Percentiles rank a stretch among this genome's conserved stretches.
Evolutionary conservation across 1,140 invertebrate genomes (phyloP).

Genomic region (Saxidomus purpurata): DNA sequence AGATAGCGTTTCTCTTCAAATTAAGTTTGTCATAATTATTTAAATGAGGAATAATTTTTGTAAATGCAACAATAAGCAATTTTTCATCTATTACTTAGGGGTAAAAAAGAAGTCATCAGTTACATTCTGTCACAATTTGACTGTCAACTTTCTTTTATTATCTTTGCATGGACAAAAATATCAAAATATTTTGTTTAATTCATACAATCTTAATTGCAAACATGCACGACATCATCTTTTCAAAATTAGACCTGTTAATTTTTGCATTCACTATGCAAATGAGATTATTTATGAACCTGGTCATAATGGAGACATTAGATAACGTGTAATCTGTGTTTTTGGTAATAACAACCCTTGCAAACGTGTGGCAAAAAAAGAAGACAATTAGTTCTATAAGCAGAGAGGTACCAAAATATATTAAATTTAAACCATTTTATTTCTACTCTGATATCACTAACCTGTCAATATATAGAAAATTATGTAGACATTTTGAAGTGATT

Average conservation of each 20-base stretch:
- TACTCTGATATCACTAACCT: neutral
- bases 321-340: no score
- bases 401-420: neutral
- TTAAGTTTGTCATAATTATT: neutral
- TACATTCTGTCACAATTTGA: neutral
- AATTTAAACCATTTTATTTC: constrained; percentile 5
- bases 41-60: constrained; percentile 10
- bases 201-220: neutral
- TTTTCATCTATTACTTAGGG: neutral
- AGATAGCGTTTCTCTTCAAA: neutral
- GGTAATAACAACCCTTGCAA: neutral
- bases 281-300: neutral
- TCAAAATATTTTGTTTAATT: neutral
- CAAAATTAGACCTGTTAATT: neutral
- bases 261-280: neutral
- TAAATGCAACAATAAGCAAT: neutral
- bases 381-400: neutral
- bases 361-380: neutral
- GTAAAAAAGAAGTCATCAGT: neutral
- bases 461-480: constrained; percentile 7
- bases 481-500: neutral
- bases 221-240: neutral
- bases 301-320: no score
- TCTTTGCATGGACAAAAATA: constrained; percentile 4
- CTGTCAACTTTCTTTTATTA: constrained; percentile 4